Evolutionary conservation across 1,140 invertebrate genomes (phyloP).

Genomic region (Diploscapter pachys): DNA sequence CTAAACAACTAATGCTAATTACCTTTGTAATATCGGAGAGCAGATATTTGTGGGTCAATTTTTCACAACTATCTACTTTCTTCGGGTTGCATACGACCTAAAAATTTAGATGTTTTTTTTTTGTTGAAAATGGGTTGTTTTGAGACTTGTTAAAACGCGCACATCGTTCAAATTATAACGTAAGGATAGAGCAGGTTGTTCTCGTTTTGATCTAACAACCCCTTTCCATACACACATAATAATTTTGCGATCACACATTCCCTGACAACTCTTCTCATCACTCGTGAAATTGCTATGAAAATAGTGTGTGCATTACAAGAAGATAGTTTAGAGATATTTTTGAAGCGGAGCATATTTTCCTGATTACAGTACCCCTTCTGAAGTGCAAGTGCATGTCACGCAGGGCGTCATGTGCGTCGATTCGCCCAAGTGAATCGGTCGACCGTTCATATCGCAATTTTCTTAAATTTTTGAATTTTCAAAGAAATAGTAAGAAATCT

Average conservation of each 20-base stretch:
- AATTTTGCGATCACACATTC: no score
- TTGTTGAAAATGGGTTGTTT: no score
- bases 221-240: no score
- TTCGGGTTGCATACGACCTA: constrained; percentile 35
- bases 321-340: background rate
- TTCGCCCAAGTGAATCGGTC: constrained; percentile 62
- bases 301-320: constrained; percentile 21
- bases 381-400: constrained; percentile 68
- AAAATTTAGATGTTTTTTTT: no score
- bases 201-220: no score
- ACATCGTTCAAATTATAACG: no score
- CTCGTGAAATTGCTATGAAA: no score
- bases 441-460: constrained; percentile 52
- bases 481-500: constrained; percentile 13
- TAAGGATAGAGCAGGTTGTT: no score
- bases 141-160: no score
- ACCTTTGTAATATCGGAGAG: constrained; percentile 52
- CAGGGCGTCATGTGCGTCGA: constrained; percentile 66
- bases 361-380: constrained; percentile 61
- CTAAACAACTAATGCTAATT: constrained; percentile 18
- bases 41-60: constrained; percentile 52
- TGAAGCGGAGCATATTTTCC: constrained; percentile 2
- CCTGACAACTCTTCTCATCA: constrained; percentile 16
- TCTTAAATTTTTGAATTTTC: constrained; percentile 38
- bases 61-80: constrained; percentile 48